phyloP scores from a whole-genome alignment of 2,797 vertebrate species.

The Pangasius larnaudii region DNA sequence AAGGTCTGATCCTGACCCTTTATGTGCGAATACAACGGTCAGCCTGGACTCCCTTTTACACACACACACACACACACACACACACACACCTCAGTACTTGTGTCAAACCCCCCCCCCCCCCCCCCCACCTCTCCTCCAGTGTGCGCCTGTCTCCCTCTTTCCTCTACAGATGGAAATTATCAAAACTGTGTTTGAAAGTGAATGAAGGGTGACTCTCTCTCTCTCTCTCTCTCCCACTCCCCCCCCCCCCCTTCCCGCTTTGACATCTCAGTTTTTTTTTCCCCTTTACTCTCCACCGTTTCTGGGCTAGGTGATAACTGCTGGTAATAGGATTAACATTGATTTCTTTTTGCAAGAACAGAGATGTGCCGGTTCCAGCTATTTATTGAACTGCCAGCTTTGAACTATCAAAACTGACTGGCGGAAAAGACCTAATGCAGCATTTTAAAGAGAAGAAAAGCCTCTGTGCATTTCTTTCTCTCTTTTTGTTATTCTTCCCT shows the following conservation, averaged over 20 bases:
- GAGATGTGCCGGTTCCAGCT: constrained; percentile 99
- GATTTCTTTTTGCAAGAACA: constrained; percentile 99
- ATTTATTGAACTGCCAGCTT: constrained; percentile 99
- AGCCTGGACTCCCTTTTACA: constrained; percentile 66
- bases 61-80: constrained; percentile 38
- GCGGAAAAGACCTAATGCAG: constrained; percentile 88
- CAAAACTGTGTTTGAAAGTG: constrained; percentile 98
- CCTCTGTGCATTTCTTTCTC: constrained; percentile 86
- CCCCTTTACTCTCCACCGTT: constrained; percentile 90
- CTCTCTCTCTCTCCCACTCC: constrained; percentile 77
- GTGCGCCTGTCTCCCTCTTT: constrained; percentile 71
- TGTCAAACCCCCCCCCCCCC: constrained; percentile 50
- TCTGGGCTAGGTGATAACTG: constrained; percentile 99
- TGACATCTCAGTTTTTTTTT: constrained; percentile 95
- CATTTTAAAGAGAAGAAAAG: constrained; percentile 93
- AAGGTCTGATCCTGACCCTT: constrained; percentile 84
- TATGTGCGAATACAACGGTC: constrained; percentile 84
- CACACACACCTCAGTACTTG: constrained; percentile 58
- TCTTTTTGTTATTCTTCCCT: constrained; percentile 84
- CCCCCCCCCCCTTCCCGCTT: constrained; percentile 83
- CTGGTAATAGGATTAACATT: constrained; percentile 99
- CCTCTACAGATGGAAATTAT: constrained; percentile 92
- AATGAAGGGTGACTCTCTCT: constrained; percentile 90
- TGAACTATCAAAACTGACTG: constrained; percentile 99
- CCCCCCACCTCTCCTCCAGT: constrained; percentile 34